phyloP scores from a whole-genome alignment of 2,888 invertebrate genomes.

The Empis livida region DNA sequence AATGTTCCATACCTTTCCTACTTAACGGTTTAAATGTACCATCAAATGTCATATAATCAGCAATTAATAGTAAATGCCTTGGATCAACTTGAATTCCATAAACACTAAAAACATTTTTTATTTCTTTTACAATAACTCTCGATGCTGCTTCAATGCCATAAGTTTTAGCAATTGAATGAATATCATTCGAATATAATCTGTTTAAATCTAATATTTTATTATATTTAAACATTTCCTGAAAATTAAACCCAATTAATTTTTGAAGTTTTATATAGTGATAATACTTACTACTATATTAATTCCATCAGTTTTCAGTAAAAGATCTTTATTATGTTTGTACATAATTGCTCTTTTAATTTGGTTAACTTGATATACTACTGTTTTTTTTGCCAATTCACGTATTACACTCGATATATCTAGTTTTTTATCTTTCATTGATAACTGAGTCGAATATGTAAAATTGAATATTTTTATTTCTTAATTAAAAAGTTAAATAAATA shows the following conservation, averaged over 20 bases:
- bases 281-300: conserved; percentile 64
- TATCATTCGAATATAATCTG: conserved; percentile 82
- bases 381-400: conserved; percentile 51
- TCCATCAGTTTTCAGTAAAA: conserved; percentile 85
- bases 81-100: conserved; percentile 95
- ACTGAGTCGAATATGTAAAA: conserved; percentile 25
- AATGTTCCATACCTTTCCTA: conserved; percentile 76
- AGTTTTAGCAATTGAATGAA: conserved; percentile 75
- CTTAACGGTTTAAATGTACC: conserved; percentile 84
- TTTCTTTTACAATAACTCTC: conserved; percentile 83
- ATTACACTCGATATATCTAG: conserved; percentile 67
- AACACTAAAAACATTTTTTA: conserved; percentile 90
- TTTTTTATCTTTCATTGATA: conserved; percentile 47
- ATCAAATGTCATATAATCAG: conserved; percentile 97
- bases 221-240: conserved; percentile 74
- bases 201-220: conserved; percentile 64
- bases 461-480: background rate
- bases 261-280: background rate
- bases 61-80: conserved; percentile 80
- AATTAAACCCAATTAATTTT: background rate
- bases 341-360: conserved; percentile 77
- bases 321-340: conserved; percentile 48
- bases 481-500: background rate
- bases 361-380: conserved; percentile 66
- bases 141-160: conserved; percentile 97